A percentile compares a stretch with the other conserved stretches of the same genome.
Evolutionary conservation across 2,113 vertebrate genomes (phyloP).

Genomic region (Pyxicephalus adspersus): DNA sequence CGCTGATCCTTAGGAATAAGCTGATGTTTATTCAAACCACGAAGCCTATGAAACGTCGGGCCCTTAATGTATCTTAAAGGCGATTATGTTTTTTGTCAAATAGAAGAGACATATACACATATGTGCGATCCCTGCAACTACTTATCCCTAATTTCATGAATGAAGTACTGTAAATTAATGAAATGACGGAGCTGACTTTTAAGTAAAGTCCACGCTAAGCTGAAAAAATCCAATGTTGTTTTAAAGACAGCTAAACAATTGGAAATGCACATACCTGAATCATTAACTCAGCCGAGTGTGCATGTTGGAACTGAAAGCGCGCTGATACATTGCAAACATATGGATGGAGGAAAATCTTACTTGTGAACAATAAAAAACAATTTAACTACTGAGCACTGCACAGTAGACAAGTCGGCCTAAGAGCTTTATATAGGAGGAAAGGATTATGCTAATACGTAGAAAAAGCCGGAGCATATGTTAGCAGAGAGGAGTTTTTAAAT

Average conservation of each 20-base stretch:
- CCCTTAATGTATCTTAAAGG: slow-evolving; percentile 10
- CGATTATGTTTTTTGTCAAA: not conserved
- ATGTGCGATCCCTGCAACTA: not conserved
- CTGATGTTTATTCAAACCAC: not conserved
- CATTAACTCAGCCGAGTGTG: slow-evolving; percentile 3
- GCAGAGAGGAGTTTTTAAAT: slow-evolving; percentile 3
- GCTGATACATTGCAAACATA: slow-evolving; percentile 47
- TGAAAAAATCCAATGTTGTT: slow-evolving; percentile 28
- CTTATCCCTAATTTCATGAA: slow-evolving; percentile 20
- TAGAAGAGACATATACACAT: not conserved
- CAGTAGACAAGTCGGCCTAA: slow-evolving; percentile 20
- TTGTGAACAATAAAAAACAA: slow-evolving; percentile 42
- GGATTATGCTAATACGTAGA: slow-evolving; percentile 32
- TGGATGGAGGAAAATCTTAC: slow-evolving; percentile 30
- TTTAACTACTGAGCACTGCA: slow-evolving; percentile 27
- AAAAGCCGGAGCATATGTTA: slow-evolving; percentile 1
- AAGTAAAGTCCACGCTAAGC: slow-evolving; percentile 27
- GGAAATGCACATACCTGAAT: slow-evolving; percentile 15
- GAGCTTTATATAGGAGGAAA: slow-evolving; percentile 14
- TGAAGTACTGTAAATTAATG: slow-evolving; percentile 28
- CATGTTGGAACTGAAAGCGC: slow-evolving; percentile 15
- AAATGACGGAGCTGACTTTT: slow-evolving; percentile 2
- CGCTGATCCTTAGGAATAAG: not conserved
- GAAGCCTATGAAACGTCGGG: not conserved
- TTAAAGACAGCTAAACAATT: slow-evolving; percentile 11